Base-by-base conservation (phyloP, 2,113 vertebrate species). In the Sinosuthora webbiana region DNA sequence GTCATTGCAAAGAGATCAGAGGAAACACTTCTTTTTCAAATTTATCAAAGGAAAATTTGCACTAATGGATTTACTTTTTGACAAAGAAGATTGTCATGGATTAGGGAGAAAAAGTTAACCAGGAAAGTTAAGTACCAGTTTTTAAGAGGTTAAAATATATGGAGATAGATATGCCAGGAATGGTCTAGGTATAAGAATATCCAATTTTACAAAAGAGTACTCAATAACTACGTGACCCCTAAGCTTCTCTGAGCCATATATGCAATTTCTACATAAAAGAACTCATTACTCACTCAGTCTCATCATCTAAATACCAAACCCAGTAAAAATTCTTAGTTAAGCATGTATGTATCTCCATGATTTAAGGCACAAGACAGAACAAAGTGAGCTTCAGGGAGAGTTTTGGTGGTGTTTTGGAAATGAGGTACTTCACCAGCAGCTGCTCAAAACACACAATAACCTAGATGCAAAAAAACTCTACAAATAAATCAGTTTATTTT, bases 231-330 rank as follows among this genome's bases (percentile, higher is more conserved):
- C 0, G 0, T 70, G 88, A 90, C 64, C 89, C 70, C 33, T 47
- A 55, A 83, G 63, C 42, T 93, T 62, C 68, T 83, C 87, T 10
- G 8, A 92, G 80, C 55, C 55, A 78, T 15, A 86, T 20, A 77
- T 37, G 74, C 55, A 31, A 90, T 90, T 95, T 83, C 68, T 45
- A 90, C 71, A 75, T 87, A 59, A 87, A 91, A 95, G 60, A 71
- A 35, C 31, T 87, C 57, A 80, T 93, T 94, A 73, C 70, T 83
- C 69, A 93, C 62, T 92, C 84, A 67, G 82, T 70, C 67, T 91
- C 90, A 79, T 71, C 21, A 90, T 93, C 79, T 89, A 91, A 95
- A 91, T 77, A 80, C 27, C 67, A 93, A 94, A 88, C 33, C 7
- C 35, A 78, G 55, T 74, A 52, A 88, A 94, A 95, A 74, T 31